Base-by-base conservation (phyloP, 2,888 invertebrate species). In the Dyspetes luteomarginatus region DNA sequence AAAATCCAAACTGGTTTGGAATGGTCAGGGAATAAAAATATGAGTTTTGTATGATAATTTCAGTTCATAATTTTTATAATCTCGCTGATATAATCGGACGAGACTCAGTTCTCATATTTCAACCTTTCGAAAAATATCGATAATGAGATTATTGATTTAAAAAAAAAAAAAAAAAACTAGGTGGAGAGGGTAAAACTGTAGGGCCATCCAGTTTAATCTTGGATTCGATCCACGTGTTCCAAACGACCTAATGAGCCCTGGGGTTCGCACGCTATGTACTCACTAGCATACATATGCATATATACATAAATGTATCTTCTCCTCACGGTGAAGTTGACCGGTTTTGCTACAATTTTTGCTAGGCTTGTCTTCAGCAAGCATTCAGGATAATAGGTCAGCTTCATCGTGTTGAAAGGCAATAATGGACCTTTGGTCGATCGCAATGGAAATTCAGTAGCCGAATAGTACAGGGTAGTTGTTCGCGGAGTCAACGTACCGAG, bases 401-500 rank as follows among this genome's bases (percentile, higher is more conserved):
- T 77, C 81, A 68, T 24, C 56, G 30, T 17, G 62, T 3, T 24
- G 19, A 28, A 43, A 4, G n/a, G 15, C 36, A 15, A 12, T 43
- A 67, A 15, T 15, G 55, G 60, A 3, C 7, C 41, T 36, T n/a
- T 36, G 45, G 60, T 56, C n/a, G 74, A 65, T 62, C 73, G 75
- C 48, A 19, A 60, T 72, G 79, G 62, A 68, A 82, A 76, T 80
- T 81, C 67, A 76, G 56, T 22, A 55, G 76, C 36, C 72, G 26
- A 73, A 68, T 73, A 64, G 69, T 48, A 64, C 50, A 69, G 74
- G 50, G 19, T 41, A 60, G 67, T 62, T 55, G 80, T 77, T 67
- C 52, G 9, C 41, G 80, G 82, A 82, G 82, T 82, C 80, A 82
- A 80, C 58, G 80, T 76, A 80, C 82, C 76, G 72, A 71, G 64